Evolutionary conservation across 2,888 invertebrate genomes (phyloP), one percentile per base, ranked within the genome.

Genomic region (Baccha elongata): DNA sequence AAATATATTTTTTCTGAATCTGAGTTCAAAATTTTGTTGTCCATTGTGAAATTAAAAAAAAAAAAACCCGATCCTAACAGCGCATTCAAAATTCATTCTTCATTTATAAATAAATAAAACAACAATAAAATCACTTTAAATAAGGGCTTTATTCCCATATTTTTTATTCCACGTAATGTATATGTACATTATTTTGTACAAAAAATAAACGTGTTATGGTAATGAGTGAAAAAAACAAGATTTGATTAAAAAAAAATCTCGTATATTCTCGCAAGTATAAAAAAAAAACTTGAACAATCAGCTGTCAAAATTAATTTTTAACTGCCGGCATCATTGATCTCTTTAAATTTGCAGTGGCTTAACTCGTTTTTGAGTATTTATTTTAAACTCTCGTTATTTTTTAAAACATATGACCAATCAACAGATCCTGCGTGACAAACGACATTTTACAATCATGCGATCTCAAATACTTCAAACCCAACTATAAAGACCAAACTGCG

Each of bases 391-490:
- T 37, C 7, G 42, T 23, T 68, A 13, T 44, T 23, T 13, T 46
- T 15, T 32, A 65, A 8, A 37, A 35, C 17, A 60, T 23, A 23
- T 29, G 53, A 65, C 65, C 65, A 53, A 40, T n/a, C 10, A 32
- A 40, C 8, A 26, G 2, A 52, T 53, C 15, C 58, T 35, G 48
- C 69, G 37, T 69, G 68, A 69, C 68, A 58, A 74, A 69, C 40
- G 29, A 58, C 46, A 64, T 69, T 58, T n/a, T 29, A 42, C 37
- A 10, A 44, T 69, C 69, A 17, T 21, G 11, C 48, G 17, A 29
- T 55, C 32, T 44, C 44, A 4, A 60, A 23, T 35, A 62, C 60
- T 42, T 60, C 11, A 37, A 58, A 58, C 26, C 13, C 13, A 13
- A 15, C n/a, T 21, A 8, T 48, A 37, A 42, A 60, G 5, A 11